These are phyloP conservation scores for Gymnocephalus cernua DNA, from an alignment of 2,113 vertebrate genomes.

Conservation along the genomic window DNA sequence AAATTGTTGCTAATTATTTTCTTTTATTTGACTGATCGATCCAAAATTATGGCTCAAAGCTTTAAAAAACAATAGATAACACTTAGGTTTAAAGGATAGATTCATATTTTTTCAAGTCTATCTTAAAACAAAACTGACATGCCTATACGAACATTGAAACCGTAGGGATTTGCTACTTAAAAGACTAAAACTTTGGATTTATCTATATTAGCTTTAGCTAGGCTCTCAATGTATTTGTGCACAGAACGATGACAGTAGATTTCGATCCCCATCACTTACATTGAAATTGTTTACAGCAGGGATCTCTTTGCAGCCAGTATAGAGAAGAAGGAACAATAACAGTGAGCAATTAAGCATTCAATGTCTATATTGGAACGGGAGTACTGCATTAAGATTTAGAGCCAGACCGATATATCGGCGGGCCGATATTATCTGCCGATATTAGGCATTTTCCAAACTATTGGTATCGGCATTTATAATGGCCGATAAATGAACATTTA, in stretches of 20 bases:
- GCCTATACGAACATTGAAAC: not conserved
- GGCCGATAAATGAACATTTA: no score
- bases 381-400: not conserved
- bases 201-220: not conserved
- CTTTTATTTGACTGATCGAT: no score
- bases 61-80: not conserved
- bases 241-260: not conserved
- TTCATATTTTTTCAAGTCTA: not conserved
- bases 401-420: no score
- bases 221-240: not conserved
- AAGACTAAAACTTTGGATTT: not conserved
- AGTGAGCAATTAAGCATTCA: conserved; percentile 5
- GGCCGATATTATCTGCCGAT: no score
- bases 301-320: not conserved
- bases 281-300: not conserved
- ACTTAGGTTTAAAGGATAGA: not conserved
- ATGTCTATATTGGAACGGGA: not conserved
- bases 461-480: no score
- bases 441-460: no score
- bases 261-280: not conserved
- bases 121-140: not conserved
- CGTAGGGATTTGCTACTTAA: not conserved
- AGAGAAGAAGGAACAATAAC: not conserved
- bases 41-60: not conserved
- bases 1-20: not conserved